phyloP scores from a whole-genome alignment of 2,113 vertebrate species.

The Sigmodon hispidus region DNA sequence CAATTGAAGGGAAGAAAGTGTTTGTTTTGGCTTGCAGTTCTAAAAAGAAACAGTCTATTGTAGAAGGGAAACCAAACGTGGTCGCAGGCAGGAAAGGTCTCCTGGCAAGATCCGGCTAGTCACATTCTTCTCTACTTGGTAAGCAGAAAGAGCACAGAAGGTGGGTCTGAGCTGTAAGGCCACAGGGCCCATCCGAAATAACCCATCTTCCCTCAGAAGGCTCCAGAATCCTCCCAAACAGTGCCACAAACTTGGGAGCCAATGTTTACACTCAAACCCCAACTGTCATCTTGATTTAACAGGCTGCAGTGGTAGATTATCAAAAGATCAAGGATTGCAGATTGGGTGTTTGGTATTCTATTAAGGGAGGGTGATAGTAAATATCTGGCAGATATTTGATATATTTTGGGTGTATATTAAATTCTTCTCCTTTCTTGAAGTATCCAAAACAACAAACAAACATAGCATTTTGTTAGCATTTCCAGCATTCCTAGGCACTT shows the following conservation, averaged over 20 bases:
- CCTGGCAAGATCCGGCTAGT: background rate
- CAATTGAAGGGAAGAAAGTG: background rate
- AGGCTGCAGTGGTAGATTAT: conserved; percentile 9
- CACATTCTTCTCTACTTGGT: background rate
- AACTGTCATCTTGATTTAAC: conserved; percentile 1
- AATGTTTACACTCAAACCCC: background rate
- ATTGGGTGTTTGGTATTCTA: background rate
- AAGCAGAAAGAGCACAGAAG: no score
- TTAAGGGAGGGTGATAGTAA: background rate
- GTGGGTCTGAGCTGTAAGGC: no score
- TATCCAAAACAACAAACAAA: background rate
- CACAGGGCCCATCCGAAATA: no score
- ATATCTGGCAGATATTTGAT: background rate
- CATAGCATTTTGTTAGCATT: no score
- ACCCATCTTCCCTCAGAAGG: no score
- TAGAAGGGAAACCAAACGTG: background rate
- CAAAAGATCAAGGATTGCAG: background rate
- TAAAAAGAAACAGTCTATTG: background rate
- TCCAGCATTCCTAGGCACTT: no score
- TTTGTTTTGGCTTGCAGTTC: background rate
- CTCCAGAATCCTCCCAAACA: background rate
- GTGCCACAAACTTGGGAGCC: background rate
- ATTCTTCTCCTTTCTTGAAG: background rate
- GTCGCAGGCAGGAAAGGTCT: background rate
- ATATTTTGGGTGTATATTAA: background rate